Percentiles rank a stretch among this genome's conserved stretches.
Conservation (phyloP, 1,140 invertebrate species). For the Melipona quadrifasciata region DNA sequence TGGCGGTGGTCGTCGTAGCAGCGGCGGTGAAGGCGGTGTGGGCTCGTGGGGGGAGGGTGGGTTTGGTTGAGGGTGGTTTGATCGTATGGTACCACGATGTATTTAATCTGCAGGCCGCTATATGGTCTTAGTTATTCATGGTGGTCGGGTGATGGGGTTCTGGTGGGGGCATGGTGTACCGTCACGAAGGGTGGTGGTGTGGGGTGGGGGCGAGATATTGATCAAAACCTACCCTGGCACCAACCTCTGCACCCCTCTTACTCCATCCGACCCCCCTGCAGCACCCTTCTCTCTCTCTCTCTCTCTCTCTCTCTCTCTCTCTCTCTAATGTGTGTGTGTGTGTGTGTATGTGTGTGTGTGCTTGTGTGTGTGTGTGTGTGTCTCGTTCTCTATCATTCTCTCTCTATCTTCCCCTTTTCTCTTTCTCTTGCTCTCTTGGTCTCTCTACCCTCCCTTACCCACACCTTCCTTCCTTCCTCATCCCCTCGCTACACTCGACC, state of each 20-base stretch:
- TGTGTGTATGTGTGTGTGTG: too few species aligned
- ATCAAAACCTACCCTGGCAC: slow-evolving; percentile 82
- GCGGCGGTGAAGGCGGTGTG: slow-evolving; percentile 30
- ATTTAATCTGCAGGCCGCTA: slow-evolving; percentile 77
- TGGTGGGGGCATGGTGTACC: slow-evolving; percentile 77
- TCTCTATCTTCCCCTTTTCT: slow-evolving; percentile 45
- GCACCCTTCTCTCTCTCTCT: slow-evolving; percentile 59
- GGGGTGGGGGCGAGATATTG: slow-evolving; percentile 81
- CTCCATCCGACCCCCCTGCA: slow-evolving; percentile 26
- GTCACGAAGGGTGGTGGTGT: slow-evolving; percentile 71
- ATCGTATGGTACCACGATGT: slow-evolving; percentile 72
- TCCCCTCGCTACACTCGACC: slow-evolving; percentile 57
- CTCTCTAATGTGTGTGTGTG: slow-evolving; percentile 10
- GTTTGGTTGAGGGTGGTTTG: slow-evolving; percentile 61
- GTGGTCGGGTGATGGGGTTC: slow-evolving; percentile 76
- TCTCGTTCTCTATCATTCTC: slow-evolving; percentile 24
- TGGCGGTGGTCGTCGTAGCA: slow-evolving; percentile 36
- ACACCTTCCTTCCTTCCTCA: slow-evolving; percentile 49
- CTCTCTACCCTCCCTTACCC: slow-evolving; percentile 51
- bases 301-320: slow-evolving; percentile 45
- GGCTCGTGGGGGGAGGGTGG: slow-evolving; percentile 2
- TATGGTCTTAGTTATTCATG: slow-evolving; percentile 80
- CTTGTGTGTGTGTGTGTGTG: not conserved
- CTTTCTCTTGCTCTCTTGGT: slow-evolving; percentile 53
- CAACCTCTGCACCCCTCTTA: slow-evolving; percentile 68